Evolutionary conservation across 2,888 invertebrate species (phyloP).

Genomic region (Gerris lacustris): DNA sequence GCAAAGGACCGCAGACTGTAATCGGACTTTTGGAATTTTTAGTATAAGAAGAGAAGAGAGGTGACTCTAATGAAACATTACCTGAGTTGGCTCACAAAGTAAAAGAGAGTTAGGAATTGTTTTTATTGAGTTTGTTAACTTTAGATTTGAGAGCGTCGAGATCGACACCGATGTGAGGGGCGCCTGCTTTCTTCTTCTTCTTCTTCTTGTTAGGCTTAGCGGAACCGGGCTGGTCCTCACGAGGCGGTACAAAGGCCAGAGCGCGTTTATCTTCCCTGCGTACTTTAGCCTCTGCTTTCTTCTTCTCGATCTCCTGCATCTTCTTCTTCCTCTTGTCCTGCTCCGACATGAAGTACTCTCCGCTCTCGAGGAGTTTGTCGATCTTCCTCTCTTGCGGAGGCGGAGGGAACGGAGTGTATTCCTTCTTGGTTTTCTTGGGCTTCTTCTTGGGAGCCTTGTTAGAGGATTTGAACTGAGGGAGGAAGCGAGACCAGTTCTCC

Average conservation of each 20-base stretch:
- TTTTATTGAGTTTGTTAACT: slow-evolving; percentile 48
- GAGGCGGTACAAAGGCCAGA: slow-evolving; percentile 69
- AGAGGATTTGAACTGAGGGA: slow-evolving; percentile 84
- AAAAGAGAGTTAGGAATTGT: slow-evolving; percentile 20
- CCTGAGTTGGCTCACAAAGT: too few relatives aligned
- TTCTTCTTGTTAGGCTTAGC: background rate
- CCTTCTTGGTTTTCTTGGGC: slow-evolving; percentile 76
- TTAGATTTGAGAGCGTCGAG: slow-evolving; percentile 62
- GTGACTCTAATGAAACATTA: too few relatives aligned
- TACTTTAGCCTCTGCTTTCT: slow-evolving; percentile 59
- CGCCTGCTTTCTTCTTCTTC: background rate
- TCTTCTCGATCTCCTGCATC: slow-evolving; percentile 62
- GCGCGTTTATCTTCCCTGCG: slow-evolving; percentile 63
- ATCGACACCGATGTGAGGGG: slow-evolving; percentile 43
- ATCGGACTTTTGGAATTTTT: too few relatives aligned
- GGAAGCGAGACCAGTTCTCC: slow-evolving; percentile 92
- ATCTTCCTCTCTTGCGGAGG: slow-evolving; percentile 81
- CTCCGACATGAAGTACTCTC: slow-evolving; percentile 91
- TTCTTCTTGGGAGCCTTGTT: slow-evolving; percentile 48
- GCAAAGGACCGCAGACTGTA: too few relatives aligned
- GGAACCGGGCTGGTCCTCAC: slow-evolving; percentile 40
- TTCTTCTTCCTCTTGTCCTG: slow-evolving; percentile 60
- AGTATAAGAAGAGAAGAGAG: too few relatives aligned
- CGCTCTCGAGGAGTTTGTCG: slow-evolving; percentile 83
- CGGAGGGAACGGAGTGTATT: slow-evolving; percentile 96